phyloP scores from a whole-genome alignment of 2,888 invertebrate genomes.

The Epistrophe grossulariae region DNA sequence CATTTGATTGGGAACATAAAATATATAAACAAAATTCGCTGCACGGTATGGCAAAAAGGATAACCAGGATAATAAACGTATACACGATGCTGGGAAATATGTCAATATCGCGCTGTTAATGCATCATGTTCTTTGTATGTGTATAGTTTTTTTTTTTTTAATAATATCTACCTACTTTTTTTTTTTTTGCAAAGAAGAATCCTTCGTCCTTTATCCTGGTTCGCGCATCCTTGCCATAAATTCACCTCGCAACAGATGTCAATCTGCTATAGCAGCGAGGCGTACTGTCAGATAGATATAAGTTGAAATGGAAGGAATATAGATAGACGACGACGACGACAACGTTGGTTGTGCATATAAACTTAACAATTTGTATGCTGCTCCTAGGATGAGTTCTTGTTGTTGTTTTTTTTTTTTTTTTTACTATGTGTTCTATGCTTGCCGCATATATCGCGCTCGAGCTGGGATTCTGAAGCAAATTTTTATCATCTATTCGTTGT shows the following conservation, averaged over 20 bases:
- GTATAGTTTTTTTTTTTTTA: constrained; percentile 55
- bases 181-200: constrained; percentile 29
- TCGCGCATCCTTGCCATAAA: constrained; percentile 67
- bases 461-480: constrained; percentile 51
- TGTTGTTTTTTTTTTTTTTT: constrained; percentile 40
- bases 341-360: constrained; percentile 49
- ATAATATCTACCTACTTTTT: constrained; percentile 37
- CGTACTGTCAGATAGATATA: constrained; percentile 34
- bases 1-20: constrained; percentile 37
- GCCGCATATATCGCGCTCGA: constrained; percentile 46
- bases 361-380: constrained; percentile 67
- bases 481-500: constrained; percentile 38
- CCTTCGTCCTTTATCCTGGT: constrained; percentile 48
- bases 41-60: constrained; percentile 38
- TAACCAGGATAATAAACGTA: constrained; percentile 45
- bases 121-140: constrained; percentile 47
- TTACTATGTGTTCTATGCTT: constrained; percentile 25
- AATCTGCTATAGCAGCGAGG: constrained; percentile 50
- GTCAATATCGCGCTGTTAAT: constrained; percentile 50
- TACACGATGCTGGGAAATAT: constrained; percentile 28
- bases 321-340: constrained; percentile 16
- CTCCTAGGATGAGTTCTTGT: constrained; percentile 11
- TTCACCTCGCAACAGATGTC: constrained; percentile 74
- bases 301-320: constrained; percentile 17
- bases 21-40: constrained; percentile 10